These are phyloP conservation scores for Caenorhabditis imperialis DNA, from an alignment of 2,888 invertebrate species.

Conservation along the genomic window DNA sequence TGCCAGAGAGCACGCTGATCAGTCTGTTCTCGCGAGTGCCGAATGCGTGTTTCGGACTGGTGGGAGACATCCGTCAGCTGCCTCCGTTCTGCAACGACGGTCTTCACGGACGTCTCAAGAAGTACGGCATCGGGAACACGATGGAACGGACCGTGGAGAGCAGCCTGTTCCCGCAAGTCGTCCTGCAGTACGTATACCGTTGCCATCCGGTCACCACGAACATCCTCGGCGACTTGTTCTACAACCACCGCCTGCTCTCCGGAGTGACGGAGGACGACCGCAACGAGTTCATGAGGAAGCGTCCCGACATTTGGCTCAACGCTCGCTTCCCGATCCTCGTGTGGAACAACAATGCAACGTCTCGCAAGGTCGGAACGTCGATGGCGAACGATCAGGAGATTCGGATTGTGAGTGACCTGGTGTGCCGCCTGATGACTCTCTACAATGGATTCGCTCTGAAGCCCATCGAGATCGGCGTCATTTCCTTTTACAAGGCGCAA, in stretches of 20 bases:
- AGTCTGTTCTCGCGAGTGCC: constrained; percentile 1
- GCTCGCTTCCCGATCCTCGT: constrained; percentile 14
- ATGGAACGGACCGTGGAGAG: constrained; percentile 11
- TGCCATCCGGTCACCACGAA: constrained; percentile 20
- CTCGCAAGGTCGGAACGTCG: constrained; percentile 10
- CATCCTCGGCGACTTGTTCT: constrained; percentile 20
- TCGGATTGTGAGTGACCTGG: background rate
- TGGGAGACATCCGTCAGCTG: constrained; percentile 24
- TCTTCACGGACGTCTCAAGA: constrained; percentile 18
- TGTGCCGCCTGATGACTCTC: background rate
- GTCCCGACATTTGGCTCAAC: constrained; percentile 21
- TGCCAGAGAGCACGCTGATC: constrained; percentile 11
- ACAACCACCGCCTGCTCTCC: constrained; percentile 3
- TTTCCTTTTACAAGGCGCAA: constrained; percentile 9
- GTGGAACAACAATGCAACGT: constrained; percentile 5
- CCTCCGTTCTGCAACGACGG: constrained; percentile 27
- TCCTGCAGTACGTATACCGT: constrained; percentile 11
- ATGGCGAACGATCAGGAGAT: constrained; percentile 1
- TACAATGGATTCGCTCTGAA: background rate
- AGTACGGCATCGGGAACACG: constrained; percentile 31
- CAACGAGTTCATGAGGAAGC: constrained; percentile 6
- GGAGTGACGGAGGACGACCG: constrained; percentile 1
- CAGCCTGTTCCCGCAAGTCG: constrained; percentile 11
- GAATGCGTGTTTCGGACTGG: constrained; percentile 4
- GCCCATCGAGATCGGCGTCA: constrained; percentile 11